A percentile compares a stretch with the other conserved stretches of the same genome.
These are phyloP conservation scores for Delia radicum DNA, from an alignment of 1,140 invertebrate genomes.

Conservation along the genomic window DNA sequence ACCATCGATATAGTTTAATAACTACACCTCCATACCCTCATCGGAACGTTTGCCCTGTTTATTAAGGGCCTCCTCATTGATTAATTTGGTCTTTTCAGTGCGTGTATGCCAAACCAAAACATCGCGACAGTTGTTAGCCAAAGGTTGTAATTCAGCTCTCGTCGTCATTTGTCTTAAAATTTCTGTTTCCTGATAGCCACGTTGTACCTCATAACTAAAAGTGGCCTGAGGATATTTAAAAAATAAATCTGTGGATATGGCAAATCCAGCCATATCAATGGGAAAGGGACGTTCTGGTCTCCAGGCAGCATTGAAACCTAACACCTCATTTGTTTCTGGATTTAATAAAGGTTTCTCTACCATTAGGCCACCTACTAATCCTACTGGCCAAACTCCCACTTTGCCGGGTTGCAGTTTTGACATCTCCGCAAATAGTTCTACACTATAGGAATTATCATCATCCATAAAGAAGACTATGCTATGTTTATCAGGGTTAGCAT, in stretches of 20 bases:
- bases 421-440: conserved; percentile 76
- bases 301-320: conserved; percentile 81
- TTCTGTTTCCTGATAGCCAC: conserved; percentile 90
- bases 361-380: conserved; percentile 86
- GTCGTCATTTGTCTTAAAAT: conserved; percentile 81
- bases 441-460: conserved; percentile 85
- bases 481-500: conserved; percentile 60
- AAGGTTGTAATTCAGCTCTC: conserved; percentile 79
- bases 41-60: conserved; percentile 60
- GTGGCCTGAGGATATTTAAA: conserved; percentile 72
- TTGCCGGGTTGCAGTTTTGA: conserved; percentile 66
- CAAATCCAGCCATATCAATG: conserved; percentile 98
- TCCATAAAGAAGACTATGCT: conserved; percentile 97
- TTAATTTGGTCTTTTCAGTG: conserved; percentile 80
- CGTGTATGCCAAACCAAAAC: conserved; percentile 97
- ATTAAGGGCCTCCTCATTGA: conserved; percentile 63
- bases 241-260: conserved; percentile 83
- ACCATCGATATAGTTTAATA: no score
- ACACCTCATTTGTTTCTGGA: conserved; percentile 68
- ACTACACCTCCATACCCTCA: conserved; percentile 69
- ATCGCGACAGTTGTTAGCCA: conserved; percentile 86
- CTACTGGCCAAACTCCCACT: conserved; percentile 97
- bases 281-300: conserved; percentile 89
- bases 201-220: conserved; percentile 77
- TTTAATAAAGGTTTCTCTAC: conserved; percentile 80